phyloP scores from a whole-genome alignment of 2,797 vertebrate genomes.

The Lutjanus argentimaculatus region DNA sequence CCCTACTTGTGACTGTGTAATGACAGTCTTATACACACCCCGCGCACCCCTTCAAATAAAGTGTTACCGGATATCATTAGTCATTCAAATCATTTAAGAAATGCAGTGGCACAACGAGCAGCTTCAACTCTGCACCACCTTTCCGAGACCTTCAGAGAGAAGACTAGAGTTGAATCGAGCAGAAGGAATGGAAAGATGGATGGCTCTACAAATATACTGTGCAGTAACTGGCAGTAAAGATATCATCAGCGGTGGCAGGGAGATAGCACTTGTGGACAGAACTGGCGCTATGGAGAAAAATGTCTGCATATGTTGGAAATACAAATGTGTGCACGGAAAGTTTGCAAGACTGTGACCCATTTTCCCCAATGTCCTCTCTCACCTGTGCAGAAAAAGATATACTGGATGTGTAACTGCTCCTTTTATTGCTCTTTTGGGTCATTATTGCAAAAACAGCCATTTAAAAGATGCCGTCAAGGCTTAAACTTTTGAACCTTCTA shows the following conservation, averaged over 20 bases:
- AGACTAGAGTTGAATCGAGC: background rate
- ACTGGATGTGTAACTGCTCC: background rate
- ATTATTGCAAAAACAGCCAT: conserved; percentile 13
- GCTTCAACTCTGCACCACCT: background rate
- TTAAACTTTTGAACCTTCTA: conserved; percentile 24
- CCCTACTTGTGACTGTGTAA: too few relatives aligned
- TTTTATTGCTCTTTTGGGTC: conserved; percentile 21
- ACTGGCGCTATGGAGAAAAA: conserved; percentile 11
- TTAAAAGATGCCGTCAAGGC: conserved; percentile 8
- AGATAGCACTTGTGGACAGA: conserved; percentile 26
- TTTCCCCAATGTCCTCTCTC: conserved; percentile 11
- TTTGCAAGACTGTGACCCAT: conserved; percentile 7
- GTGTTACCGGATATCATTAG: background rate
- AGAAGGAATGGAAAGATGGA: conserved; percentile 7
- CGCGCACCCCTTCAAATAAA: too few relatives aligned
- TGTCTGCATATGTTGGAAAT: conserved; percentile 19
- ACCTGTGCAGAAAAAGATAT: conserved; percentile 13
- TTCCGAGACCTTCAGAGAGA: conserved; percentile 1
- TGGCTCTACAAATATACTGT: conserved; percentile 32
- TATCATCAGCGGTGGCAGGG: conserved; percentile 34
- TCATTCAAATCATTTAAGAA: conserved; percentile 22
- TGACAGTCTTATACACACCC: too few relatives aligned
- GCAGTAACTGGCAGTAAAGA: conserved; percentile 40
- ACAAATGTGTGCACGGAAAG: conserved; percentile 22
- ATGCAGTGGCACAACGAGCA: background rate